These are phyloP conservation scores for Gandaritis pyraliata DNA, from an alignment of 2,888 invertebrate species.

Conservation along the genomic window DNA sequence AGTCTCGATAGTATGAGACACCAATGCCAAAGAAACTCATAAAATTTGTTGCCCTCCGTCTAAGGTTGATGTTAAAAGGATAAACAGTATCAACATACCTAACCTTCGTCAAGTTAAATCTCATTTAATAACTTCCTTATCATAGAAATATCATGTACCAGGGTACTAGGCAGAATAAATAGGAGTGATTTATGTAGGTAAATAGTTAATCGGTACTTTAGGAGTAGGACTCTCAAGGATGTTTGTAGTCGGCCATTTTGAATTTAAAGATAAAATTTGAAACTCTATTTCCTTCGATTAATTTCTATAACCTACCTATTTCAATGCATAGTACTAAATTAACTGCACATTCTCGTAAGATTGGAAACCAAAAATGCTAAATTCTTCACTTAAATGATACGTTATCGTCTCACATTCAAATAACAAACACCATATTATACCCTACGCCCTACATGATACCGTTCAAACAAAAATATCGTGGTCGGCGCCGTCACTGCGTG, in stretches of 20 bases:
- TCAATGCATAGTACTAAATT: neutral
- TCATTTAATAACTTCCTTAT: conserved; percentile 35
- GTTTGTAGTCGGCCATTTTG: too few relatives aligned
- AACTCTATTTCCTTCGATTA: too few relatives aligned
- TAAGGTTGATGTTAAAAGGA: conserved; percentile 37
- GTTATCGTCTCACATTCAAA: conserved; percentile 7
- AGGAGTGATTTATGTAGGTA: neutral
- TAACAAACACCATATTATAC: conserved; percentile 4
- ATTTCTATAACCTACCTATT: too few relatives aligned
- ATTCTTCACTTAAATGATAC: conserved; percentile 20
- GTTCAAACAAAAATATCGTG: too few relatives aligned
- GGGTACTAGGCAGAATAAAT: conserved; percentile 12
- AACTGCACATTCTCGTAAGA: conserved; percentile 15
- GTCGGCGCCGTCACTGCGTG: too few relatives aligned
- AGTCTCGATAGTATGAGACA: neutral
- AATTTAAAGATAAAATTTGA: too few relatives aligned
- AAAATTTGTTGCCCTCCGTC: conserved; percentile 33
- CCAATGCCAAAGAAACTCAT: conserved; percentile 32
- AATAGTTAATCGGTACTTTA: too few relatives aligned
- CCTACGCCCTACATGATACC: too few relatives aligned
- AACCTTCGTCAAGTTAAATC: conserved; percentile 36
- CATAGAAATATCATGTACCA: conserved; percentile 29
- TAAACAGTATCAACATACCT: conserved; percentile 27
- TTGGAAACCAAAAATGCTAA: conserved; percentile 35
- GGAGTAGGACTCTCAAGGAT: too few relatives aligned